Conservation (phyloP, 2,888 invertebrate species). For the Sthenelais limicola region DNA sequence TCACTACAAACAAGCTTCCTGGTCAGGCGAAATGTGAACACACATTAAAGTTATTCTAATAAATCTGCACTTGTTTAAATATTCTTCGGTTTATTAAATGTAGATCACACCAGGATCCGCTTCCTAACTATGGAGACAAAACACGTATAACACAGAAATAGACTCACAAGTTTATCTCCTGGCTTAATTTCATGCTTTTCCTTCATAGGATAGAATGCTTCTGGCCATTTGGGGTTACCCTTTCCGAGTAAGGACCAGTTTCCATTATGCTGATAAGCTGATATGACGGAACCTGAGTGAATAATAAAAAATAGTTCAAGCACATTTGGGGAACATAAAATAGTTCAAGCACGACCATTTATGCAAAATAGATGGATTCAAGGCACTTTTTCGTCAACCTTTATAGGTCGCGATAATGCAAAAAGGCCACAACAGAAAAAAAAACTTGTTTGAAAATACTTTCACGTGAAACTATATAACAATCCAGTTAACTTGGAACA, state of each 20-base stretch:
- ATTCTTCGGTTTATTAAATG: not conserved
- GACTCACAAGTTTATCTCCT: constrained; percentile 72
- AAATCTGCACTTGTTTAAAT: constrained; percentile 13
- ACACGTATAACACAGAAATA: no score
- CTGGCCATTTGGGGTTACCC: constrained; percentile 78
- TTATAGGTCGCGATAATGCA: no score
- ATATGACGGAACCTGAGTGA: constrained; percentile 79
- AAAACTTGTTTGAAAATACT: no score
- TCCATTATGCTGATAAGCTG: constrained; percentile 63
- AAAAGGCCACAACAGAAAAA: no score
- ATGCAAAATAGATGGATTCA: no score
- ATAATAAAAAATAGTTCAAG: not conserved
- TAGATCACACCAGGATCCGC: no score
- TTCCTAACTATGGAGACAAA: no score
- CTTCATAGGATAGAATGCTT: constrained; percentile 76
- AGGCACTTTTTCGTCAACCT: no score
- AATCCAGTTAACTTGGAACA: no score
- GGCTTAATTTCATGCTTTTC: constrained; percentile 70
- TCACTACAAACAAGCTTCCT: not conserved
- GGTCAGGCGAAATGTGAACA: no score
- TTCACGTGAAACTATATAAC: no score
- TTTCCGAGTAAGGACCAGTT: constrained; percentile 72
- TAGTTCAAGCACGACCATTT: not conserved
- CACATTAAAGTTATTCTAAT: no score
- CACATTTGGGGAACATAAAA: not conserved